Percentiles rank a stretch among this genome's conserved stretches.
phyloP scores from a whole-genome alignment of 2,113 vertebrate genomes.

The Gobius niger region DNA sequence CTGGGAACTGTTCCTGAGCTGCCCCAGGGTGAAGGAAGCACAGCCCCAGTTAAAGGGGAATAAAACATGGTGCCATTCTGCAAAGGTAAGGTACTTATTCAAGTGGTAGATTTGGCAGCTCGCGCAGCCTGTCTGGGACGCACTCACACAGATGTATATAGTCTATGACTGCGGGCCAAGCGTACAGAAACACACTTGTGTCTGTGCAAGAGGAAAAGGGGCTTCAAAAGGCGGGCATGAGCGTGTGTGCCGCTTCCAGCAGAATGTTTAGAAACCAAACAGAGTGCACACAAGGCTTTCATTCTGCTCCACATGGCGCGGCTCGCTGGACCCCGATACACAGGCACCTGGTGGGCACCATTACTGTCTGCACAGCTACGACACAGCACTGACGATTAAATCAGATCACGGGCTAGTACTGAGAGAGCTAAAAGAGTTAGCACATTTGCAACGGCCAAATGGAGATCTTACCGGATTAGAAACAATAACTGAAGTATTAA shows the following conservation, averaged over 20 bases:
- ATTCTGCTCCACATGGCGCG: slow-evolving; percentile 49
- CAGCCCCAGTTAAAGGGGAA: slow-evolving; percentile 56
- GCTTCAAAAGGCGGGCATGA: slow-evolving; percentile 48
- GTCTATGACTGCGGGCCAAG: slow-evolving; percentile 53
- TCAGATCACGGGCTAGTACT: slow-evolving; percentile 1
- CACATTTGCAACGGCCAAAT: background rate
- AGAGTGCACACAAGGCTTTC: slow-evolving; percentile 53
- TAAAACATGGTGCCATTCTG: slow-evolving; percentile 62
- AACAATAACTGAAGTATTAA: background rate
- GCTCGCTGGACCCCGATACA: slow-evolving; percentile 25
- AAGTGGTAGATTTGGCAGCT: slow-evolving; percentile 57
- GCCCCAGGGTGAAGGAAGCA: slow-evolving; percentile 53
- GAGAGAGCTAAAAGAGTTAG: background rate
- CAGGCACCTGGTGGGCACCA: slow-evolving; percentile 41
- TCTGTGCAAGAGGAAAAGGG: slow-evolving; percentile 36
- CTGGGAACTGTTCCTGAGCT: slow-evolving; percentile 63
- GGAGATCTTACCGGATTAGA: background rate
- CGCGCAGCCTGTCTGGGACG: slow-evolving; percentile 58
- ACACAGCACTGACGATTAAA: slow-evolving; percentile 23
- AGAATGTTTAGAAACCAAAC: slow-evolving; percentile 66
- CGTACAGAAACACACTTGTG: slow-evolving; percentile 38
- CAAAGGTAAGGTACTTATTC: slow-evolving; percentile 56
- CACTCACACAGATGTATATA: slow-evolving; percentile 52
- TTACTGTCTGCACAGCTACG: slow-evolving; percentile 8
- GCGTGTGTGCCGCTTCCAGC: slow-evolving; percentile 60